A percentile compares a stretch with the other conserved stretches of the same genome.
Conservation (phyloP, 2,113 vertebrate species). For the Phyllopteryx taeniolatus region DNA sequence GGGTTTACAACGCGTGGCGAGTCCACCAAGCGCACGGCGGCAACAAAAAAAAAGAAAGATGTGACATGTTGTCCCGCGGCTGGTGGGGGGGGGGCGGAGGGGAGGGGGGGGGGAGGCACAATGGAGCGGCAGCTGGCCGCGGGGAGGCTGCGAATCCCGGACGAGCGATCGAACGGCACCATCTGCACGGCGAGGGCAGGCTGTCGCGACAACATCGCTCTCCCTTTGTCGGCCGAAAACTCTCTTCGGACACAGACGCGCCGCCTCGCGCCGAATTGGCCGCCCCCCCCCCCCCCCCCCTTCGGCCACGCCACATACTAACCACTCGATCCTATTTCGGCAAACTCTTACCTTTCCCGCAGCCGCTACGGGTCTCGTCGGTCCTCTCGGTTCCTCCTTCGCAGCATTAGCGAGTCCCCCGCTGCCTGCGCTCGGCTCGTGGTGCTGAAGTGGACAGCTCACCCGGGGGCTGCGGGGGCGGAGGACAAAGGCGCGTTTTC, state of each 20-base stretch:
- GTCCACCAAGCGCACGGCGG: no score
- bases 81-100: not conserved
- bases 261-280: not conserved
- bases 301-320: conserved; percentile 18
- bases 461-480: conserved; percentile 47
- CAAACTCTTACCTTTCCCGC: conserved; percentile 55
- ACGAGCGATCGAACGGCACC: conserved; percentile 46
- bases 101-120: not conserved
- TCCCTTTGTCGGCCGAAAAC: not conserved
- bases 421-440: conserved; percentile 55
- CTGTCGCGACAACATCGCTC: not conserved
- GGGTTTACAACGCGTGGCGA: not conserved
- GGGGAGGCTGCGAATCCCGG: conserved; percentile 25
- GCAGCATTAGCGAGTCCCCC: conserved; percentile 40
- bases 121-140: conserved; percentile 44
- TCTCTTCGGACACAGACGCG: conserved; percentile 24
- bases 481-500: not conserved
- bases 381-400: conserved; percentile 15
- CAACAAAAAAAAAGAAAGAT: not conserved
- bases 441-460: conserved; percentile 78
- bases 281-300: conserved; percentile 17
- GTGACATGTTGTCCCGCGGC: conserved; percentile 26
- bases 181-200: conserved; percentile 53
- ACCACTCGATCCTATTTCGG: conserved; percentile 43
- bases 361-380: not conserved